Evolutionary conservation across 2,797 vertebrate species (phyloP).

Genomic region (Allobates femoralis): DNA sequence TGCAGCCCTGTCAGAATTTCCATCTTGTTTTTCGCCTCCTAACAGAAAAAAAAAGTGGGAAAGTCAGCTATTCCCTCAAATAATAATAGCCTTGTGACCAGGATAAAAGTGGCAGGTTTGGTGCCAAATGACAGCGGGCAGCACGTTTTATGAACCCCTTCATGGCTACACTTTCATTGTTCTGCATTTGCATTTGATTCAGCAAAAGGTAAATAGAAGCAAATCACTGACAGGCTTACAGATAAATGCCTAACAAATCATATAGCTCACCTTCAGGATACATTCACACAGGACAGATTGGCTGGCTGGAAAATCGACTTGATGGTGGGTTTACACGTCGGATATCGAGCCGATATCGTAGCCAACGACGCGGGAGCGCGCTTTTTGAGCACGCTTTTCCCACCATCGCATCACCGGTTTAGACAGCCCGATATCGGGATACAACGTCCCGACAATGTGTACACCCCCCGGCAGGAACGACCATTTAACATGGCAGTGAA

Average conservation of each 20-base stretch:
- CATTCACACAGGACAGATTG: no score
- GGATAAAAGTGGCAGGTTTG: slow-evolving; percentile 14
- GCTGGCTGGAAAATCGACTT: no score
- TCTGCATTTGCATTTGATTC: background rate
- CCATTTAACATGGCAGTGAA: no score
- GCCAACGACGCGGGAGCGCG: no score
- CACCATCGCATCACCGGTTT: no score
- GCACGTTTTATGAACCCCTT: background rate
- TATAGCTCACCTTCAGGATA: no score
- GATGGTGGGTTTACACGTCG: no score
- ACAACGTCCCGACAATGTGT: no score
- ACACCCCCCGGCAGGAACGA: no score
- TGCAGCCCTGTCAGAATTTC: slow-evolving; percentile 42
- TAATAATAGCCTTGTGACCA: slow-evolving; percentile 49
- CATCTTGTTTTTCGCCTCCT: slow-evolving; percentile 34
- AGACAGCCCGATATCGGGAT: no score
- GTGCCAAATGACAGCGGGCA: slow-evolving; percentile 20
- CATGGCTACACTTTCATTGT: background rate
- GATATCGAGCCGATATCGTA: no score
- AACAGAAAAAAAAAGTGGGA: slow-evolving; percentile 14
- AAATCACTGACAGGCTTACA: background rate
- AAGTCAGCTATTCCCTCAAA: slow-evolving; percentile 33
- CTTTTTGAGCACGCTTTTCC: no score
- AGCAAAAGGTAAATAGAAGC: background rate
- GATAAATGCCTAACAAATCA: background rate